Evolutionary conservation across 2,113 vertebrate species (phyloP).

Genomic region (Tyrannus savana): DNA sequence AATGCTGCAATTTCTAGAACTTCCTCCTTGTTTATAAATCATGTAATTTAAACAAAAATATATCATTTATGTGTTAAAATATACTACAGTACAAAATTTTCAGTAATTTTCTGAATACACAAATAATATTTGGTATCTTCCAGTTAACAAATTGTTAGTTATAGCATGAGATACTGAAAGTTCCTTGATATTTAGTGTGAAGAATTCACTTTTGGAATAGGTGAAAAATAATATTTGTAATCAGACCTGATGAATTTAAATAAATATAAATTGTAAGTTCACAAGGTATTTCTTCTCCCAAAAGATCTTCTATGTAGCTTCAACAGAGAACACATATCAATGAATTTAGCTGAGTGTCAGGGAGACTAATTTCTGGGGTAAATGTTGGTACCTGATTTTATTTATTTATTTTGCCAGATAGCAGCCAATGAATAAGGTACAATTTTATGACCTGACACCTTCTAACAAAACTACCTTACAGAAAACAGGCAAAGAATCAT

Average conservation of each 20-base stretch:
- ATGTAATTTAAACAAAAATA: background rate
- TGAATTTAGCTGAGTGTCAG: background rate
- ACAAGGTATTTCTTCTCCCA: background rate
- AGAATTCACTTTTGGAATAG: background rate
- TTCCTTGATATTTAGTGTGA: background rate
- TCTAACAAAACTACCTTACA: background rate
- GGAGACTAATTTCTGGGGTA: background rate
- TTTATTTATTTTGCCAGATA: background rate
- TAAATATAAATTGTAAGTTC: background rate
- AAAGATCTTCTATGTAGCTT: background rate
- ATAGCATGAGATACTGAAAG: background rate
- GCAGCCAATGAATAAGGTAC: background rate
- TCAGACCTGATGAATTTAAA: background rate
- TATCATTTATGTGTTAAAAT: background rate
- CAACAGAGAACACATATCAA: background rate
- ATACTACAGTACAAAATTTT: background rate
- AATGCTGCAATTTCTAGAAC: background rate
- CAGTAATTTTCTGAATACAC: background rate
- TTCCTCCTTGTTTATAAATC: background rate
- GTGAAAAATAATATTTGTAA: background rate
- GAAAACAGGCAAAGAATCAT: background rate
- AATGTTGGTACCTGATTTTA: background rate
- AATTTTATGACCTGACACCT: background rate
- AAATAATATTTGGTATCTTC: background rate
- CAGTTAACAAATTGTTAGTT: background rate